These are phyloP conservation scores for Coelopa pilipes DNA, from an alignment of 2,888 invertebrate species.

Conservation along the genomic window DNA sequence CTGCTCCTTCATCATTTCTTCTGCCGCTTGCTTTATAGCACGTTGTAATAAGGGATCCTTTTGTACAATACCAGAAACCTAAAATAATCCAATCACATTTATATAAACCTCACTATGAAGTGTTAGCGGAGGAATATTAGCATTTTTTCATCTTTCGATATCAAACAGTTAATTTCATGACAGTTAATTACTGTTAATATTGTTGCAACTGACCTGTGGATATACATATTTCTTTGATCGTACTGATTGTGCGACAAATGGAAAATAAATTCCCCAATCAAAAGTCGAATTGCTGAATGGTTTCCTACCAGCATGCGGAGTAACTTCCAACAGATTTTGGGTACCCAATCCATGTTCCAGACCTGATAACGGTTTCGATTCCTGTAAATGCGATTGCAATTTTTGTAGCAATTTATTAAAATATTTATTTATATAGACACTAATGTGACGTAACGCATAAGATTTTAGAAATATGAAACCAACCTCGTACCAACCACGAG, in stretches of 20 bases:
- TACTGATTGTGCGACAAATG: conserved; percentile 75
- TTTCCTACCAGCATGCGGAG: conserved; percentile 72
- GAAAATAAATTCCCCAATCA: conserved; percentile 72
- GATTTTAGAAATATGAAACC: conserved; percentile 22
- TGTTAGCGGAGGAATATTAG: background rate
- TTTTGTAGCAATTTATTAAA: background rate
- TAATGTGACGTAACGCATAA: conserved; percentile 37
- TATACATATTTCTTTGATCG: conserved; percentile 76
- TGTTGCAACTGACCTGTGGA: conserved; percentile 71
- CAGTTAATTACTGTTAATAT: background rate
- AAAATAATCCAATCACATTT: conserved; percentile 1
- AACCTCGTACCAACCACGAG: conserved; percentile 66
- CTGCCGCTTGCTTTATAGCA: conserved; percentile 78
- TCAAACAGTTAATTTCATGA: background rate
- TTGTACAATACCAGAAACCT: conserved; percentile 67
- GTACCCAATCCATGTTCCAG: conserved; percentile 67
- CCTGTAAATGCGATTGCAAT: conserved; percentile 49
- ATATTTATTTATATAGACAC: conserved; percentile 15
- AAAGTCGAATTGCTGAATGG: conserved; percentile 68
- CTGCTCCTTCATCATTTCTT: conserved; percentile 69
- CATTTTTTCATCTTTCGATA: background rate
- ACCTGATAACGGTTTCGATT: conserved; percentile 56
- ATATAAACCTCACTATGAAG: background rate
- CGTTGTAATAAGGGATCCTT: conserved; percentile 77
- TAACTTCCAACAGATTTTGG: conserved; percentile 69